phyloP scores from a whole-genome alignment of 2,113 vertebrate genomes.

The Herpailurus yagouaroundi region DNA sequence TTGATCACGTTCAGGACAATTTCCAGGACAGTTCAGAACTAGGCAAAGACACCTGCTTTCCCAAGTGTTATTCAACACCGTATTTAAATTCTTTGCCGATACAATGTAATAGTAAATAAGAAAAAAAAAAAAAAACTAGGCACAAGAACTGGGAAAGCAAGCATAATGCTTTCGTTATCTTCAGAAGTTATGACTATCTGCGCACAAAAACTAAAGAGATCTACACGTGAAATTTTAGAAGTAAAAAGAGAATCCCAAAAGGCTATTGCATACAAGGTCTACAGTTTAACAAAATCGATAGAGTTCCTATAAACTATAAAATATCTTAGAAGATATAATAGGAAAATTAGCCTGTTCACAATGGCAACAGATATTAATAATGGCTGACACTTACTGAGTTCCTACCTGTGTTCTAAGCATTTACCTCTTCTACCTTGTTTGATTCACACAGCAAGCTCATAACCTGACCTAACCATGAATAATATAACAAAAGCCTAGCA shows the following conservation, averaged over 20 bases:
- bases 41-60: not conserved
- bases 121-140: too few species aligned
- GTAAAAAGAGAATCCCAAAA: not conserved
- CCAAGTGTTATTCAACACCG: not conserved
- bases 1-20: too few species aligned
- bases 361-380: not conserved
- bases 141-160: not conserved
- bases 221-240: not conserved
- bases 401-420: not conserved
- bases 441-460: not conserved
- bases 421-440: not conserved
- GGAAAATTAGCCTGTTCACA: not conserved
- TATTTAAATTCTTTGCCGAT: not conserved
- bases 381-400: not conserved
- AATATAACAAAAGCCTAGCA: not conserved
- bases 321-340: not conserved
- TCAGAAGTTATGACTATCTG: not conserved
- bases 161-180: not conserved
- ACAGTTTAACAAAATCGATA: not conserved
- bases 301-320: not conserved
- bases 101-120: not conserved
- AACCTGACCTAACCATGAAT: not conserved
- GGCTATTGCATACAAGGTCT: not conserved
- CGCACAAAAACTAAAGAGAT: not conserved
- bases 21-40: not conserved